Base-by-base conservation (phyloP, 1,140 invertebrate species). In the Mylabris phalerata region DNA sequence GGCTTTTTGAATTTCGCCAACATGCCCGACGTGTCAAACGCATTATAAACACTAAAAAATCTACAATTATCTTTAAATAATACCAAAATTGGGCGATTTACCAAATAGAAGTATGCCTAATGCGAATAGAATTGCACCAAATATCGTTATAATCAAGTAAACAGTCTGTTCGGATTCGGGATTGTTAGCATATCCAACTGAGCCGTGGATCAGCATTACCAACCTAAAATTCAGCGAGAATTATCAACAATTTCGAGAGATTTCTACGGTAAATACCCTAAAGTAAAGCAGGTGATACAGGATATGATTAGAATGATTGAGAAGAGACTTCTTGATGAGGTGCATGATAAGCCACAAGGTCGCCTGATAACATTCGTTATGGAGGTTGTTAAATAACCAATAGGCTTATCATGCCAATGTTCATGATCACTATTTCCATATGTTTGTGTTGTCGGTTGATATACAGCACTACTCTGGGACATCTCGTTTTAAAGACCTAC, bases 391-490 rank as follows among this genome's bases (percentile, higher is more conserved):
- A 81, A 76, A 69, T 81, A 81, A 65, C 79, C 80, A 65, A 81
- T 79, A 9, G 80, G 79, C 58, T 79, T 76, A 39, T 75, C 62
- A 39, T 71, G 63, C 70, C 72, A 72, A 27, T 64, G 52, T 2
- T 71, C 70, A 73, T 76, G 67, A 66, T 76, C 41, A 75, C 77
- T 65, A 77, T 79, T 60, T 67, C 85, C 83, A 70, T 85, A 86
- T 50, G 82, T 84, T 41, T 85, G 83, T 55, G 84, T 86, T 46
- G 84, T 86, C 0, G 84, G 84, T 70, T 85, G 84, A 74, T 86
- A 86, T 25, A 86, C 84, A 45, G 83, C 82, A 65, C 81, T 82
- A 52, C 79, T 80, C 9, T 73, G 68, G 59, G 82, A 81, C 83
- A 84, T 84, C 62, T 75, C 11, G 32, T 32, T 32, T 32, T 7